Base-by-base conservation (phyloP, 2,113 vertebrate species). In the Thymallus thymallus region DNA sequence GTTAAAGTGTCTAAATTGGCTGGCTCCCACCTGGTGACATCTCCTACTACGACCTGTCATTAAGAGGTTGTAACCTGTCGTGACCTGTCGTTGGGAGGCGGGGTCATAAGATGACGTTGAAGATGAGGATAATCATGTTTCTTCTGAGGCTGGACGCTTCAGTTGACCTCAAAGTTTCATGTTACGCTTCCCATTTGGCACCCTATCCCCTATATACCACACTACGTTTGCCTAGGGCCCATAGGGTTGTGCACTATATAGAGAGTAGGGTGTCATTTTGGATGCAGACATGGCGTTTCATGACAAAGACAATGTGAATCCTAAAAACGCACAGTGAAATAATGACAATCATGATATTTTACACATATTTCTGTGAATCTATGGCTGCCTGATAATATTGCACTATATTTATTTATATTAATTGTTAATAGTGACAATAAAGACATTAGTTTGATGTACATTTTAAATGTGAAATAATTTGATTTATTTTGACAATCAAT, bases 1-100 rank as follows among this genome's bases (percentile, higher is more conserved):
- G 0, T 71, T 94, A n/a, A 91, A 90, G 72, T 87, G 83, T 18
- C 75, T 94, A 74, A 86, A 94, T 82, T 75, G 80, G 70, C 22
- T 92, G 1, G 85, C 86, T 0, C 92, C 91, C 6, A 66, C 78
- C 20, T 90, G 87, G 87, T 92, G 85, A 87, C 13, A 20, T 7
- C 32, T 51, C 41, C 32, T 68, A 7, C 20, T 10, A 46, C n/a
- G 6, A 29, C 22, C 20, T 51, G 10, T 29, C n/a, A 63, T 23
- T 41, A 41, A 41, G 35, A 41, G 35, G 35, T 41, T 41, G 7
- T 41, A 41, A 41, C 35, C 35, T 51, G 10, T 6, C 9, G 18
- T 24, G 10, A 26, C 4, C 24, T 29, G 24, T 26, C 10, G 35
- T 46, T n/a, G 20, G 20, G n/a, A n/a, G n/a, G 6, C 2, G 26